A percentile compares a stretch with the other conserved stretches of the same genome.
Evolutionary conservation across 2,888 invertebrate genomes (phyloP).

Genomic region (Polydrusus pterygomalis): DNA sequence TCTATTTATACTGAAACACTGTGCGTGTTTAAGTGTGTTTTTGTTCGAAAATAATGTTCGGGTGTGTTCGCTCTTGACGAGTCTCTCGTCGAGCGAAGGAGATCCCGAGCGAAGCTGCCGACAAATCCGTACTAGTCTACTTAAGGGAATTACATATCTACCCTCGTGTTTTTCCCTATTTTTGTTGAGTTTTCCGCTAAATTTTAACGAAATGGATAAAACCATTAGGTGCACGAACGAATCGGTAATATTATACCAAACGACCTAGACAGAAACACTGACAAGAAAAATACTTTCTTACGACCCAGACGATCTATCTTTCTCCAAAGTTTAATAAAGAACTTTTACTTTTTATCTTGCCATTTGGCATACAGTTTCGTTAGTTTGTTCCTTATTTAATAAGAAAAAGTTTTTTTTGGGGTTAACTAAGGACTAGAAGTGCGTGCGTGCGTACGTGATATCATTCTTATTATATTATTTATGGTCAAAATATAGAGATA

Average conservation of each 20-base stretch:
- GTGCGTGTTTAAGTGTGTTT: too few relatives aligned
- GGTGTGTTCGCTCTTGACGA: too few relatives aligned
- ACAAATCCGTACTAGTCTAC: too few relatives aligned
- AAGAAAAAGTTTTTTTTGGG: neutral
- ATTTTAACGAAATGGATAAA: neutral
- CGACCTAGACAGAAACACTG: neutral
- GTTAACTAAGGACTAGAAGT: neutral
- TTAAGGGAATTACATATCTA: too few relatives aligned
- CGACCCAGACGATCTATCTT: neutral
- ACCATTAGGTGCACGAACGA: neutral
- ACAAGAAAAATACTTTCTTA: neutral
- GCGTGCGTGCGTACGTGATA: conserved; percentile 3
- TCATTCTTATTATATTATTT: conserved; percentile 1
- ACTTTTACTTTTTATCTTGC: neutral
- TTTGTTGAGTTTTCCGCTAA: too few relatives aligned
- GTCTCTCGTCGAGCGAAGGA: too few relatives aligned
- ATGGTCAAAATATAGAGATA: neutral
- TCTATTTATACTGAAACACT: too few relatives aligned
- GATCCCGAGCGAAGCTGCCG: too few relatives aligned
- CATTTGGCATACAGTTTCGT: neutral
- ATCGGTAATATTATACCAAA: neutral
- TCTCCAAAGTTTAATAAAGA: conserved; percentile 9
- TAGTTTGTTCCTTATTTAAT: conserved; percentile 19
- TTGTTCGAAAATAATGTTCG: too few relatives aligned
- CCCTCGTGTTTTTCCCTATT: too few relatives aligned